phyloP scores from a whole-genome alignment of 1,140 invertebrate species.

The Reticulitermes speratus region DNA sequence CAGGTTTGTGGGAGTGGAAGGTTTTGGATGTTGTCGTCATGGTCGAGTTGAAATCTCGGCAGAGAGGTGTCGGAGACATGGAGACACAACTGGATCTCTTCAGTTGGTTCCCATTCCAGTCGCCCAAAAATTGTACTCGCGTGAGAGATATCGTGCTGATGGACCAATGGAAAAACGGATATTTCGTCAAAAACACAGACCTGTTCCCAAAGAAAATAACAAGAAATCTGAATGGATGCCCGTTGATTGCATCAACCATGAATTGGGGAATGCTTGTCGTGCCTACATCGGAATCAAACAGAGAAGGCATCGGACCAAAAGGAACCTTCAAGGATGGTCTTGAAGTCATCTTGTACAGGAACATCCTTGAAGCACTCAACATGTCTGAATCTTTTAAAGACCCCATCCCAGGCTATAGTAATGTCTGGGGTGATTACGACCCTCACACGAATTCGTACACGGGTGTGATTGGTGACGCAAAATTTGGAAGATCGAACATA shows the following conservation, averaged over 20 bases:
- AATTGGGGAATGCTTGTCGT: background rate
- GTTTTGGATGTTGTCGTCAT: background rate
- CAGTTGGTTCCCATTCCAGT: background rate
- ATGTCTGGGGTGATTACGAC: background rate
- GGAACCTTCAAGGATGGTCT: background rate
- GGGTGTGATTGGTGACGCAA: background rate
- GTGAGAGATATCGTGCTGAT: background rate
- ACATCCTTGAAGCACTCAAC: background rate
- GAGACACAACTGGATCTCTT: too few relatives aligned
- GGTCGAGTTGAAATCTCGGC: background rate
- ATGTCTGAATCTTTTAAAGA: background rate
- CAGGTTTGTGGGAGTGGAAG: background rate
- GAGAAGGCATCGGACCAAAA: background rate
- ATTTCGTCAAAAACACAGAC: background rate
- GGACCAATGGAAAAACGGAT: background rate
- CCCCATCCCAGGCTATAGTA: background rate
- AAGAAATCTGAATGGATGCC: background rate
- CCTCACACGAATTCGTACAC: background rate
- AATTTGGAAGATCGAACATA: background rate
- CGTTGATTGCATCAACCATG: background rate
- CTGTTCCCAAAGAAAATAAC: slow-evolving; percentile 1
- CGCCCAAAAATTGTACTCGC: background rate
- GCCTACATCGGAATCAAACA: background rate
- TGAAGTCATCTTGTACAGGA: background rate
- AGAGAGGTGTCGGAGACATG: too few relatives aligned